A percentile compares a stretch with the other conserved stretches of the same genome.
Evolutionary conservation across 2,888 invertebrate genomes (phyloP).

Genomic region (Ectemnius cavifrons): DNA sequence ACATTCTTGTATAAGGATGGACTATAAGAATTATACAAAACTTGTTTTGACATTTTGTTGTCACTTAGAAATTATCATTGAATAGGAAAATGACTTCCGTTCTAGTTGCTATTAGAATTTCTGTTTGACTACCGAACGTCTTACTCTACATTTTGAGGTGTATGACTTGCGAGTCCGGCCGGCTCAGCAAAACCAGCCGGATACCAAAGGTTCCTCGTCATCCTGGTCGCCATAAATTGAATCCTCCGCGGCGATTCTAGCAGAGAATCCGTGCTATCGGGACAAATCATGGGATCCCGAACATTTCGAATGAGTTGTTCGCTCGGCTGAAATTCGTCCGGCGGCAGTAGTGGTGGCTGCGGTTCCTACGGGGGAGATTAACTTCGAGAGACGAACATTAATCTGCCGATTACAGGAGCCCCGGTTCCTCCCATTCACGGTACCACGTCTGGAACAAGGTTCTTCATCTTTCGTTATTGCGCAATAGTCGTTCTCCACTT

Average conservation of each 20-base stretch:
- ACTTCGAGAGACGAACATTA: constrained; percentile 70
- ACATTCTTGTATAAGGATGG: too few species aligned
- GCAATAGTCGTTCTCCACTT: constrained; percentile 65
- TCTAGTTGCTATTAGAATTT: too few species aligned
- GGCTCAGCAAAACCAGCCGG: background rate
- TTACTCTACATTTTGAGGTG: too few species aligned
- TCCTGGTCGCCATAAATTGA: constrained; percentile 30
- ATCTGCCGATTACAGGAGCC: constrained; percentile 76
- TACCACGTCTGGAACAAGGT: constrained; percentile 70
- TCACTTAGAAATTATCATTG: too few species aligned
- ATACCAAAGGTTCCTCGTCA: background rate
- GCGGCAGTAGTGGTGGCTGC: constrained; percentile 6
- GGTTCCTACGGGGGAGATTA: constrained; percentile 58
- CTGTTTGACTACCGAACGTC: too few species aligned
- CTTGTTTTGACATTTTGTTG: too few species aligned
- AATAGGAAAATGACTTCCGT: too few species aligned
- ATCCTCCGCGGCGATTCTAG: constrained; percentile 5
- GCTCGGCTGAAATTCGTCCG: constrained; percentile 50
- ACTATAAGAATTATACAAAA: too few species aligned
- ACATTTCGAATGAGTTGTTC: constrained; percentile 40
- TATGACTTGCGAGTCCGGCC: too few species aligned
- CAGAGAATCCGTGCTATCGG: constrained; percentile 39
- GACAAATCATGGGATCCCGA: constrained; percentile 31
- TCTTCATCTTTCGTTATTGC: constrained; percentile 72
- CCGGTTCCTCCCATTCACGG: constrained; percentile 75